phyloP scores from a whole-genome alignment of 2,113 vertebrate genomes.

The Dolichallabes microphthalmus region DNA sequence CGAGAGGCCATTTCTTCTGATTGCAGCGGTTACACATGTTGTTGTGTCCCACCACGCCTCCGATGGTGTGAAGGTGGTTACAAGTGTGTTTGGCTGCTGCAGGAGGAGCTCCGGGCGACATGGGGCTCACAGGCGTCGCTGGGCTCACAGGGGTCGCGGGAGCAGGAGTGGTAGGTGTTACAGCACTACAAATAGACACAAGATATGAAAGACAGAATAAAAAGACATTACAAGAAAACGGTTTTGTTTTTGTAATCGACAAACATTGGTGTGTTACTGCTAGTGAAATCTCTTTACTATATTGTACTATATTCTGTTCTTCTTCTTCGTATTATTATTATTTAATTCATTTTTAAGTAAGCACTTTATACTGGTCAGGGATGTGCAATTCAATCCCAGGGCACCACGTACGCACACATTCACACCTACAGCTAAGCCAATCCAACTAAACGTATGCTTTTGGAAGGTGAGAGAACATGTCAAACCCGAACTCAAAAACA shows the following conservation, averaged over 20 bases:
- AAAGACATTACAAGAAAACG: background rate
- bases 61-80: constrained; percentile 90
- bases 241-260: background rate
- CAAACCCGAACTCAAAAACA: background rate
- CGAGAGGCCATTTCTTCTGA: constrained; percentile 89
- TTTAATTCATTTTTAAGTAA: background rate
- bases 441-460: background rate
- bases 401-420: background rate
- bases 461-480: background rate
- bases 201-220: background rate
- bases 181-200: constrained; percentile 60
- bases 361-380: background rate
- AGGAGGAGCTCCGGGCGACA: constrained; percentile 60
- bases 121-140: constrained; percentile 65
- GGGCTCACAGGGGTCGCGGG: constrained; percentile 73
- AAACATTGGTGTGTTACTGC: background rate
- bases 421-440: background rate
- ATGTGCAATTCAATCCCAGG: background rate
- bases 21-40: constrained; percentile 87
- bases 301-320: background rate
- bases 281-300: background rate
- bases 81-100: constrained; percentile 80
- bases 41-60: constrained; percentile 74
- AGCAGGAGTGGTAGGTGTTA: constrained; percentile 75
- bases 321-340: background rate